These are phyloP conservation scores for Myrmecophaga tridactyla DNA, from an alignment of 2,113 vertebrate genomes.

Conservation along the genomic window DNA sequence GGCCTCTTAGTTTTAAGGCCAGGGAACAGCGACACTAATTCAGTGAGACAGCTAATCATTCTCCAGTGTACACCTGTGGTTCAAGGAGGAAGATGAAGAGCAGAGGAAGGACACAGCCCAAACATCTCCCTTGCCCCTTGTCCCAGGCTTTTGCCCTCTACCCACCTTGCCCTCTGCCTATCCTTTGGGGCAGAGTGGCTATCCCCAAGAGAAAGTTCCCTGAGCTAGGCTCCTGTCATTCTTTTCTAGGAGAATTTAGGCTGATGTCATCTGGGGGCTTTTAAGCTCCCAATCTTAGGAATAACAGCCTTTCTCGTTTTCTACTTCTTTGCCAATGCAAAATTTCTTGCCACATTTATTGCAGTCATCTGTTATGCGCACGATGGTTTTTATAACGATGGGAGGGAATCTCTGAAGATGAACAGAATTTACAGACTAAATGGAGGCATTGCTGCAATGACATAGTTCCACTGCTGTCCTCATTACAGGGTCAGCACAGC, in stretches of 20 bases:
- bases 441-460: not conserved
- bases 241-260: constrained; percentile 69
- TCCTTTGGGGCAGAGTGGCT: not conserved
- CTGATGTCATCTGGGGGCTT: constrained; percentile 69
- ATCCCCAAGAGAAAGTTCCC: not conserved
- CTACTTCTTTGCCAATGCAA: constrained; percentile 52
- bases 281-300: constrained; percentile 70
- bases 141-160: not conserved
- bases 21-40: not conserved
- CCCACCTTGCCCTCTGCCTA: not conserved
- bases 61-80: not conserved
- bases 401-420: constrained; percentile 46
- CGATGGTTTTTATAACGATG: constrained; percentile 53
- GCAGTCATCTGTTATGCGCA: constrained; percentile 62
- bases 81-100: not conserved
- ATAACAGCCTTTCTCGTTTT: constrained; percentile 48
- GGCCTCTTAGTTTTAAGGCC: not conserved
- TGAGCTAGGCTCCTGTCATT: constrained; percentile 33
- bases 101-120: not conserved
- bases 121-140: not conserved
- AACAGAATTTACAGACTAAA: constrained; percentile 45
- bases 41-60: not conserved
- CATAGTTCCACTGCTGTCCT: not conserved
- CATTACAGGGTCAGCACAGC: not conserved
- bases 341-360: constrained; percentile 65